Base-by-base conservation (phyloP, 2,797 vertebrate genomes). In the Neostethus bicornis region DNA sequence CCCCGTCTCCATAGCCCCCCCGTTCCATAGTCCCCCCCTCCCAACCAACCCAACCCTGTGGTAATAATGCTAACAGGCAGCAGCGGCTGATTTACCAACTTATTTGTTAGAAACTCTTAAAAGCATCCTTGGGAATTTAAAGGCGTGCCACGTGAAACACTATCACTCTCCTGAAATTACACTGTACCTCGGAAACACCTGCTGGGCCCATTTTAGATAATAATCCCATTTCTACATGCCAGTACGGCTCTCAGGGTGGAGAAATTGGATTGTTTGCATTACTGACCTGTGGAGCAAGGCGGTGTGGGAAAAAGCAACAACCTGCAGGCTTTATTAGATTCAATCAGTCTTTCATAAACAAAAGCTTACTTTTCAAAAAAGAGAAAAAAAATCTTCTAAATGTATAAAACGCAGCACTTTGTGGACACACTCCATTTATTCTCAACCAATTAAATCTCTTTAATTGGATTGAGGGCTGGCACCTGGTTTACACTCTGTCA, bases 401-500 rank as follows among this genome's bases (percentile, higher is more conserved):
- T 79, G 84, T 70, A 77, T 67, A 66, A 39, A 78, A 79, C 77
- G 66, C 73, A 60, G 80, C 79, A 75, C 81, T 85, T 86, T 75
- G 84, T 66, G 80, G 86, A 88, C 86, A 89, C 88, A 88, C 88
- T 88, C 85, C 86, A 88, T 90, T 88, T 87, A 83, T 86, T 89
- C 85, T 59, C 77, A 77, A 14, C 86, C 87, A 90, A 90, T 89
- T 88, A 91, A 91, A 85, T 82, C 74, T 78, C 80, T 87, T 91
- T 87, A 90, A 90, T 88, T 88, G 85, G 77, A 89, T 80, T 81
- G 85, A 89, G 89, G 83, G 79, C 81, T 84, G 82, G 84, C 86
- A 89, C 87, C 90, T 90, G 88, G 87, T 89, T 88, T 86, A 90
- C 86, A 89, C 85, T 87, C 86, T 83, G 85, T 87, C 89, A 87